phyloP scores from a whole-genome alignment of 2,797 vertebrate genomes.

The Eulemur rubriventer region DNA sequence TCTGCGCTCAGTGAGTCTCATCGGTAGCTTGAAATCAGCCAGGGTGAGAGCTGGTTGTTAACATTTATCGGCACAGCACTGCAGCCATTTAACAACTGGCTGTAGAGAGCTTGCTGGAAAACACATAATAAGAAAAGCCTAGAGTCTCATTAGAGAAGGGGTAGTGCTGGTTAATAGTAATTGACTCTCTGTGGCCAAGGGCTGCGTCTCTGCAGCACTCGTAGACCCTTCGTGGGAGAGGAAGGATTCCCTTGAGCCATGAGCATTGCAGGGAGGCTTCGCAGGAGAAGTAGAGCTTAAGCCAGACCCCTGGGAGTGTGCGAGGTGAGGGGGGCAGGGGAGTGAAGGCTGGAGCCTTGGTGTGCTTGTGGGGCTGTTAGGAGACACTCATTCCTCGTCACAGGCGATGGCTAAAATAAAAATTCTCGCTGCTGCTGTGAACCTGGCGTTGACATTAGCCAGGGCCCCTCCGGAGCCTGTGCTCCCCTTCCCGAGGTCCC shows the following conservation, averaged over 20 bases:
- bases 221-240: not conserved
- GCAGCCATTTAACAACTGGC: not conserved
- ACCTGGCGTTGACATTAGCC: slow-evolving; percentile 3
- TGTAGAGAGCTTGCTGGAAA: not conserved
- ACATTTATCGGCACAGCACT: not conserved
- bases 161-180: not conserved
- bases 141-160: not conserved
- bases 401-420: not conserved
- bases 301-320: too few relatives aligned
- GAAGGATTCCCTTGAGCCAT: not conserved
- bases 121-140: not conserved
- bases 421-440: not conserved
- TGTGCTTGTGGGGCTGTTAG: not conserved
- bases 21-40: not conserved
- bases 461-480: not conserved
- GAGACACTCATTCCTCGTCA: not conserved
- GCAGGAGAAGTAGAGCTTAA: not conserved
- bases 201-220: not conserved
- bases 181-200: not conserved
- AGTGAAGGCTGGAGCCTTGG: not conserved
- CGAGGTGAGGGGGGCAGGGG: too few relatives aligned
- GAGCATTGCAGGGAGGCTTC: not conserved
- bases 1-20: not conserved
- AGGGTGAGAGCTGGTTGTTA: not conserved
- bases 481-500: accelerated